Conservation (phyloP, 2,113 vertebrate genomes). For the Tragelaphus imberbis region DNA sequence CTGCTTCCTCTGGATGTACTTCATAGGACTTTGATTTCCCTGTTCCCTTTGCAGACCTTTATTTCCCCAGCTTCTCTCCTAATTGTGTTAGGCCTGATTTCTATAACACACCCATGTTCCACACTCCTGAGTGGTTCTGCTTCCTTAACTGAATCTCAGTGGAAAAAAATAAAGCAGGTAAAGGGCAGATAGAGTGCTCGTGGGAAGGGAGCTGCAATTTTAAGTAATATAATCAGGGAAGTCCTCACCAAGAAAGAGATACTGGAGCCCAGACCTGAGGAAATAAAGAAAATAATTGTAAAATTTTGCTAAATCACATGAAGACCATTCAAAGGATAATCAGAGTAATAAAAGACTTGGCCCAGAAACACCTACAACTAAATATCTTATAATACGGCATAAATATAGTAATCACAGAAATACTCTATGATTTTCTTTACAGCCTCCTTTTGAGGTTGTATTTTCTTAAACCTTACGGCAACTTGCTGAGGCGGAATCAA, state of each 20-base stretch:
- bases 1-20: fast-evolving
- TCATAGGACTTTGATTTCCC: background rate
- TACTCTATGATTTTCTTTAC: background rate
- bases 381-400: background rate
- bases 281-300: background rate
- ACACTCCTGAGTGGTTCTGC: too few relatives aligned
- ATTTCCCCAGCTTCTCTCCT: background rate
- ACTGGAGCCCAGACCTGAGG: background rate
- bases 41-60: background rate
- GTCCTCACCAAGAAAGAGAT: background rate
- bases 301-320: background rate
- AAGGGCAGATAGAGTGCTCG: background rate
- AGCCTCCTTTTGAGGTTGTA: slow-evolving; percentile 9
- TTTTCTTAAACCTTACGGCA: slow-evolving; percentile 45
- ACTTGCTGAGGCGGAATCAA: slow-evolving; percentile 24
- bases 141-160: background rate
- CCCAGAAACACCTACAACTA: background rate
- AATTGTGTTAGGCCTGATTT: background rate
- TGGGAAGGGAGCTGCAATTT: background rate
- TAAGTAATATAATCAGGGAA: background rate
- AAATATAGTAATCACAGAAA: slow-evolving; percentile 27
- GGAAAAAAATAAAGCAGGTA: background rate
- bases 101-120: background rate
- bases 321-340: slow-evolving; percentile 19
- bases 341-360: slow-evolving; percentile 25